Evolutionary conservation across 2,797 vertebrate genomes (phyloP).

Genomic region (Xiphophorus birchmanni): DNA sequence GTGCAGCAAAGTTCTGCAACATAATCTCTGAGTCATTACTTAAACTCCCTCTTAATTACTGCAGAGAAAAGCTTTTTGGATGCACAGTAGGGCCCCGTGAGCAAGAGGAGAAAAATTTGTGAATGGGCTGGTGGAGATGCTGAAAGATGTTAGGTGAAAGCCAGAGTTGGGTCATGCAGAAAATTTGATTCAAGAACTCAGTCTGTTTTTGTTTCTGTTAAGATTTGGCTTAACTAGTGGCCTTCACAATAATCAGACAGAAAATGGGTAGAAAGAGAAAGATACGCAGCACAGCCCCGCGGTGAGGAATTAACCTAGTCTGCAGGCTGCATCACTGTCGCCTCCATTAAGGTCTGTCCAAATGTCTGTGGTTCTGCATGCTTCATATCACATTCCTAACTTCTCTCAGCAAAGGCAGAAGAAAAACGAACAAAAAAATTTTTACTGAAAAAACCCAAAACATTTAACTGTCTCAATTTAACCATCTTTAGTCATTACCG

Average conservation of each 20-base stretch:
- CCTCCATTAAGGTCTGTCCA: not conserved
- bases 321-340: not conserved
- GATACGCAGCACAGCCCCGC: not conserved
- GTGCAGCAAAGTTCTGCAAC: not conserved
- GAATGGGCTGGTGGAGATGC: not conserved
- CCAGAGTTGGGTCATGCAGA: not conserved
- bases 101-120: not conserved
- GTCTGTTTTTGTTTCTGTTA: not conserved
- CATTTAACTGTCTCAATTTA: too few relatives aligned
- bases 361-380: not conserved
- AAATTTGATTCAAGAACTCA: not conserved
- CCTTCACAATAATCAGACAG: not conserved
- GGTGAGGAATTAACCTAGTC: not conserved
- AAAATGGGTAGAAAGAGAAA: not conserved
- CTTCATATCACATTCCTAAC: not conserved
- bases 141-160: not conserved
- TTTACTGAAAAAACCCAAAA: too few relatives aligned
- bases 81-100: not conserved
- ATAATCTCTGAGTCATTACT: not conserved
- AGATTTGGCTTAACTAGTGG: not conserved
- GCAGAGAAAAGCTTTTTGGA: not conserved
- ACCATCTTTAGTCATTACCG: not conserved
- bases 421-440: rapidly evolving
- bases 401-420: not conserved
- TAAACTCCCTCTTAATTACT: not conserved